Percentiles rank a stretch among this genome's conserved stretches.
phyloP scores from a whole-genome alignment of 2,113 vertebrate species.

The Bubo blakistoni region DNA sequence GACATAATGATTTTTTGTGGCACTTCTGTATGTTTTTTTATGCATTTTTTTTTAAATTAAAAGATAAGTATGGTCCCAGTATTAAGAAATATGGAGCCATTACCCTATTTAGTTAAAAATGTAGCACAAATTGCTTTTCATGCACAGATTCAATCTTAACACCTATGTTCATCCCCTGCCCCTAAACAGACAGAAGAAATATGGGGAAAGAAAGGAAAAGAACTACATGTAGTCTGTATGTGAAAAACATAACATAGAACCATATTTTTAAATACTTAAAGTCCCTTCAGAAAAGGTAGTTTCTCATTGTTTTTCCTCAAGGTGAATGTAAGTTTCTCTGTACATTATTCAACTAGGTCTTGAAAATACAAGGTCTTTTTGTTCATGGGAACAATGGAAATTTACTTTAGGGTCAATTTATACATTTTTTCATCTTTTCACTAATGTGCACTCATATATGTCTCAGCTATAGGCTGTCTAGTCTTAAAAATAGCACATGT shows the following conservation, averaged over 20 bases:
- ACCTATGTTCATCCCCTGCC: too few species aligned
- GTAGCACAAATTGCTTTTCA: background rate
- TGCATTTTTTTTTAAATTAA: background rate
- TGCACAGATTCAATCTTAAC: background rate
- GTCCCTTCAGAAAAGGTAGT: background rate
- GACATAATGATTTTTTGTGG: background rate
- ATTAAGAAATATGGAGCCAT: background rate
- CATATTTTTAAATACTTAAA: background rate
- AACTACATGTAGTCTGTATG: background rate
- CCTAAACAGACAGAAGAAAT: background rate
- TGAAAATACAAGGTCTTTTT: background rate
- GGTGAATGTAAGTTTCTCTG: background rate
- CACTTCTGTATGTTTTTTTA: background rate
- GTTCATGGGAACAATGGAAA: background rate
- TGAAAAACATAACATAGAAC: background rate
- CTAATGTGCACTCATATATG: background rate
- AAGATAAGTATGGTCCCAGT: background rate
- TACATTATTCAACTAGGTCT: background rate
- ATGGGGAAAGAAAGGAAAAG: background rate
- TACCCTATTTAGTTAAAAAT: background rate
- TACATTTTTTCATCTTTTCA: background rate
- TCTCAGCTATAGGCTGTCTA: background rate
- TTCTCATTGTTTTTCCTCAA: background rate
- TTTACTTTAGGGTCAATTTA: background rate
- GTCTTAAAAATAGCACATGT: background rate